Evolutionary conservation across 2,888 invertebrate genomes (phyloP).

Genomic region (Anoncus sp.): DNA sequence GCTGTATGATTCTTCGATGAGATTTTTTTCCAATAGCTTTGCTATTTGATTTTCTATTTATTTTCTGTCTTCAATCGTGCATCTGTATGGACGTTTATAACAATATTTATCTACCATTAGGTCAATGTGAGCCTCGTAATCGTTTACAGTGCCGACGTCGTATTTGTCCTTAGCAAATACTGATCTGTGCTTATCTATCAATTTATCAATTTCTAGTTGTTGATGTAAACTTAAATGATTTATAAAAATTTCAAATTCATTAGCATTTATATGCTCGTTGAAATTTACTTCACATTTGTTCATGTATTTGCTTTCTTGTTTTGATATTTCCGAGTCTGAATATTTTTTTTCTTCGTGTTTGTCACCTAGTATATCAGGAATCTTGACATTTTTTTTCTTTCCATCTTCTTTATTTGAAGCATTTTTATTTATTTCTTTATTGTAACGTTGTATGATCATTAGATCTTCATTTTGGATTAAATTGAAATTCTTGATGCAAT

Average conservation of each 20-base stretch:
- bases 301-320: too few species aligned
- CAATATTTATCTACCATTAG: slow-evolving; percentile 53
- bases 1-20: slow-evolving; percentile 59
- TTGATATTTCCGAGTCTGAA: slow-evolving; percentile 26
- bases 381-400: slow-evolving; percentile 38
- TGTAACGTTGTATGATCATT: slow-evolving; percentile 12
- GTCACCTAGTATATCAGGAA: slow-evolving; percentile 11
- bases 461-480: slow-evolving; percentile 69
- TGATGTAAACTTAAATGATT: slow-evolving; percentile 50
- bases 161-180: slow-evolving; percentile 56
- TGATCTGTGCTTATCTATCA: slow-evolving; percentile 54
- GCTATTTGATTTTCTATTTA: slow-evolving; percentile 60
- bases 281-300: slow-evolving; percentile 25
- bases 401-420: slow-evolving; percentile 48
- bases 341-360: slow-evolving; percentile 29
- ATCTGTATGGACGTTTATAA: slow-evolving; percentile 49
- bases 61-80: slow-evolving; percentile 53
- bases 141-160: slow-evolving; percentile 49
- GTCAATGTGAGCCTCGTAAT: slow-evolving; percentile 60
- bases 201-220: slow-evolving; percentile 48
- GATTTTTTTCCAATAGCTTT: slow-evolving; percentile 54
- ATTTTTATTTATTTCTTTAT: slow-evolving; percentile 45
- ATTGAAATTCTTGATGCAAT: slow-evolving; percentile 69
- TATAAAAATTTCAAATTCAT: slow-evolving; percentile 44
- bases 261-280: slow-evolving; percentile 20